Evolutionary conservation across 2,113 vertebrate genomes (phyloP).

Genomic region (Peromyscus polionotus): DNA sequence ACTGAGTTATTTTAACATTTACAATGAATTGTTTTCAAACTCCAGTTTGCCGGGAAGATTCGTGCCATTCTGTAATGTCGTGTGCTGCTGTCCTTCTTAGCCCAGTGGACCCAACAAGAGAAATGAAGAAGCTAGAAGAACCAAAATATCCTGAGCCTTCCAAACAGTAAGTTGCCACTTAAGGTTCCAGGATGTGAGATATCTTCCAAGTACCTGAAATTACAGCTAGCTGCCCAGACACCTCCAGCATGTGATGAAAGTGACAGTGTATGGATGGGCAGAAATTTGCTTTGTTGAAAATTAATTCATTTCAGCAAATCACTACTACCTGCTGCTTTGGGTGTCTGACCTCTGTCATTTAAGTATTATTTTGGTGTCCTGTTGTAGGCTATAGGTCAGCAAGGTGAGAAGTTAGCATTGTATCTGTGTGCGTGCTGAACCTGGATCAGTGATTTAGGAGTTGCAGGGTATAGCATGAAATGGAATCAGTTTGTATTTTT

Average conservation of each 20-base stretch:
- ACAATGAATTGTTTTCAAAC: slow-evolving; percentile 67
- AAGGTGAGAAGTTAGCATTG: not conserved
- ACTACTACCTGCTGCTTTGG: not conserved
- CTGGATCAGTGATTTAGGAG: not conserved
- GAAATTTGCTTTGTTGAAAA: not conserved
- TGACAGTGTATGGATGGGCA: not conserved
- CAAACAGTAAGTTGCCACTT: slow-evolving; percentile 90
- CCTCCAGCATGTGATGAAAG: not conserved
- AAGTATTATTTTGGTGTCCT: not conserved
- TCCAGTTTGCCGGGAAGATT: slow-evolving; percentile 96
- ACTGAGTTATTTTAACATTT: slow-evolving; percentile 39
- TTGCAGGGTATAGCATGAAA: not conserved
- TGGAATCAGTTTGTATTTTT: not conserved
- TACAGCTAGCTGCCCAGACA: not conserved
- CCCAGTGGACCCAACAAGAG: slow-evolving; percentile 89
- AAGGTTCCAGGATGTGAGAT: not conserved
- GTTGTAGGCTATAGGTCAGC: too few species aligned
- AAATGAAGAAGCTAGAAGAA: slow-evolving; percentile 90
- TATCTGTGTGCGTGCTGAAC: not conserved
- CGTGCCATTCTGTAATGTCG: slow-evolving; percentile 94
- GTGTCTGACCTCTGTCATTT: not conserved
- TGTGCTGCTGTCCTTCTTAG: slow-evolving; percentile 93
- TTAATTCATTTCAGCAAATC: not conserved
- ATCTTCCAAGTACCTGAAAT: not conserved
- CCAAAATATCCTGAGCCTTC: slow-evolving; percentile 84